These are phyloP conservation scores for Gryllus longicercus DNA, from an alignment of 2,888 invertebrate genomes.

Conservation along the genomic window DNA sequence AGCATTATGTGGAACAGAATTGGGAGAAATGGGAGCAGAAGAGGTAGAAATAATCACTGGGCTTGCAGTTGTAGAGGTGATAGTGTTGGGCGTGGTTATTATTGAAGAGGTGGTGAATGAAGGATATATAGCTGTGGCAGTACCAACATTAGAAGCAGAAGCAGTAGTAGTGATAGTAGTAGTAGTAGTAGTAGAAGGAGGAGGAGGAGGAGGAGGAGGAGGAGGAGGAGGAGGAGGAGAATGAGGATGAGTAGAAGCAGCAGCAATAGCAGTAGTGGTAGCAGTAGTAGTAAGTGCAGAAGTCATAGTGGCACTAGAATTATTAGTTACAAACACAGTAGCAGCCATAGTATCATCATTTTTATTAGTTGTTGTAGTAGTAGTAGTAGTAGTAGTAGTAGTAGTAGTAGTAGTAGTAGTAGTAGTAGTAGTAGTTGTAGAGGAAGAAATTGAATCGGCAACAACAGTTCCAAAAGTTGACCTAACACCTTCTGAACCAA, in stretches of 20 bases:
- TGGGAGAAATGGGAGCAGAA: not conserved
- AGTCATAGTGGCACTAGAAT: conserved; percentile 3
- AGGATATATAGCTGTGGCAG: not conserved
- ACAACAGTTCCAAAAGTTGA: not conserved
- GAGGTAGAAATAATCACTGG: not conserved
- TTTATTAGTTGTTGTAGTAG: not conserved
- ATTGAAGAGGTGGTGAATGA: not conserved
- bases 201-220: not conserved
- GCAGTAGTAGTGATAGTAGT: not conserved
- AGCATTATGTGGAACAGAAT: not conserved
- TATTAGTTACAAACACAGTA: not conserved
- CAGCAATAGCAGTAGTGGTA: not conserved
- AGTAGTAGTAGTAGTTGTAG: not conserved
- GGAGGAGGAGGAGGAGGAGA: not conserved
- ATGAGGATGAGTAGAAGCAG: not conserved
- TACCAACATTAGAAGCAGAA: not conserved
- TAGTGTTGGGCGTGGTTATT: not conserved
- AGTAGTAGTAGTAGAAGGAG: not conserved
- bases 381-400: not conserved
- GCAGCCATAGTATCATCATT: not conserved
- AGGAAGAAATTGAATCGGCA: not conserved
- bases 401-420: not conserved
- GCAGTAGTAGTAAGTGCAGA: not conserved
- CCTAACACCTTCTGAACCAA: not conserved
- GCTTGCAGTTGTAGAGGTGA: not conserved